Base-by-base conservation (phyloP, 2,888 invertebrate genomes). In the Plagiodera versicolora region DNA sequence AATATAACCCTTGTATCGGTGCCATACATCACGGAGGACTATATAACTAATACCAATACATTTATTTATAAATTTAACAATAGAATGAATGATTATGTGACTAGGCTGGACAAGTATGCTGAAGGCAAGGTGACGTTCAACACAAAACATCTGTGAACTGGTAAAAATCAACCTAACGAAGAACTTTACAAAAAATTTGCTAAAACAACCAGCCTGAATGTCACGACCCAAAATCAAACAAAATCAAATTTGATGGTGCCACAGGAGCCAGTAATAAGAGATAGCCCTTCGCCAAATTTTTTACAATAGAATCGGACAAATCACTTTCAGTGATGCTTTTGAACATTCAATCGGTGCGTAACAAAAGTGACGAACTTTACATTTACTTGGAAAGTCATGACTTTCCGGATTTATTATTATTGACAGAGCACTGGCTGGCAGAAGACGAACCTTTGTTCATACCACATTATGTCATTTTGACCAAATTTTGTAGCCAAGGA, bases 41-140 rank as follows among this genome's bases (percentile, higher is more conserved):
- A 18, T 19, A 48, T 19, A n/a, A 19, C n/a, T 32, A 11, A 32
- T 10, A 32, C 32, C 32, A 32, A 32, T 32, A 32, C 11, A 11
- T 32, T 32, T 11, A 32, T 32, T 32, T 9, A 48, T 48, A 20
- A 48, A 48, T 48, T 48, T 19, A 48, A 48, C 24, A 48, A 4
- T 10, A 48, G 18, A 24, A 24, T 55, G n/a, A 24, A 24, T 55
- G 45, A 55, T 55, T 55, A 54, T 3, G 39, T 19, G 10, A 32
- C 32, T 32, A 32, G 32, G 11, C 32, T 32, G 2, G 10, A 32
- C 11, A 32, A 32, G 11, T 32, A 32, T 32, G 32, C 3, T 2
- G 32, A 32, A 32, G 32, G 32, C 11, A 32, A 11, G 32, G 32
- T 32, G 32, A 10, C 32, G 32, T 32, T 32, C 11, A 32, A 32